phyloP scores from a whole-genome alignment of 2,797 vertebrate species.

The Thalassophryne amazonica region DNA sequence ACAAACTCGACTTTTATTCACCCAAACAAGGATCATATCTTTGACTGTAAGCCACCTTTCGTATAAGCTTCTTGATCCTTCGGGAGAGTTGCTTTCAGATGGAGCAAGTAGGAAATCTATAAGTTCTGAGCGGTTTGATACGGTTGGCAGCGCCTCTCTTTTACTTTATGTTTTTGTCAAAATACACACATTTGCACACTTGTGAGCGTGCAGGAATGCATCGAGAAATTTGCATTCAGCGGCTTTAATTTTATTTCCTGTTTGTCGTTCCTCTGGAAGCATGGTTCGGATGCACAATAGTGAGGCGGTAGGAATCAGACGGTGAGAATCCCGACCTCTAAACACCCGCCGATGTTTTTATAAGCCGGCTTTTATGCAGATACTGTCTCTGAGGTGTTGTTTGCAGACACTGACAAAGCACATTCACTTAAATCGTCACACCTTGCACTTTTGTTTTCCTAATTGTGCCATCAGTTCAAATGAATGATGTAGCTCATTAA shows the following conservation, averaged over 20 bases:
- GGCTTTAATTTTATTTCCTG: slow-evolving; percentile 65
- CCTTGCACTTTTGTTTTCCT: slow-evolving; percentile 87
- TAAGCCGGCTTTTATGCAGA: slow-evolving; percentile 63
- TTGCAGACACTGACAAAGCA: slow-evolving; percentile 84
- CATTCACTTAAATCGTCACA: slow-evolving; percentile 85
- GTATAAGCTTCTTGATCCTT: slow-evolving; percentile 52
- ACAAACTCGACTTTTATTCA: slow-evolving; percentile 29
- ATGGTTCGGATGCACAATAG: slow-evolving; percentile 39
- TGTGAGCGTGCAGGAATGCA: background rate
- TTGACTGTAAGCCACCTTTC: slow-evolving; percentile 45
- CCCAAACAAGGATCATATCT: slow-evolving; percentile 25
- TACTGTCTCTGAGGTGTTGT: slow-evolving; percentile 76
- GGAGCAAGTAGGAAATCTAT: slow-evolving; percentile 31
- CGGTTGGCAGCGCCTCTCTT: slow-evolving; percentile 31
- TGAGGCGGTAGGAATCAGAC: slow-evolving; percentile 44
- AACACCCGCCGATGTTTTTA: slow-evolving; percentile 50
- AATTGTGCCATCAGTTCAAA: slow-evolving; percentile 83
- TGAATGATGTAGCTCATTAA: slow-evolving; percentile 85
- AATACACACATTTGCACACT: background rate
- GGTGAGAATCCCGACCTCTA: slow-evolving; percentile 54
- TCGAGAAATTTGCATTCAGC: slow-evolving; percentile 63
- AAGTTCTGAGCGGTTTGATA: slow-evolving; percentile 27
- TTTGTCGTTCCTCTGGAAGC: slow-evolving; percentile 41
- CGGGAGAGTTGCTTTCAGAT: slow-evolving; percentile 44
- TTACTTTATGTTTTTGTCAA: slow-evolving; percentile 27